Evolutionary conservation across 1,140 invertebrate genomes (phyloP), one percentile per base, ranked within the genome.

Genomic region (Forficula auricularia): DNA sequence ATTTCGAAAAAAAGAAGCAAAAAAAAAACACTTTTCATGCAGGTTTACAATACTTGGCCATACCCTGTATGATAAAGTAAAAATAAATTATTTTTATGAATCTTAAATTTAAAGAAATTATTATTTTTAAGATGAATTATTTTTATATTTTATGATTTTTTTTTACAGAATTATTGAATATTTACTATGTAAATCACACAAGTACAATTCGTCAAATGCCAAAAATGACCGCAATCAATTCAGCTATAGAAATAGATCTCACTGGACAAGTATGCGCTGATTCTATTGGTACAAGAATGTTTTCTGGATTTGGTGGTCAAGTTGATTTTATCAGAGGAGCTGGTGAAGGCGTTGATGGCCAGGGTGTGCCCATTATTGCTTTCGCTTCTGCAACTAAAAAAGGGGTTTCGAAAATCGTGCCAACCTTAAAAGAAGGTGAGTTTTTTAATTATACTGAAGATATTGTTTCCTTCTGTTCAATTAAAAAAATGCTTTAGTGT

Each of bases 301-400:
- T 82, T 57, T 95, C 89, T 7, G 71, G 72, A 38, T 68, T 75
- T 53, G 89, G 89, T 22, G 90, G 89, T 1, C 89, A 95, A 58
- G 77, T 95, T n/a, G 91, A 97, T 63, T 97, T 96, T 55, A 84
- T 96, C 45, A 71, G 82, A 38, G 91, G 89, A n/a, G 82, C 90
- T 6, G 87, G 85, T 0, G 78, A 91, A 60, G 72, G 78, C n/a
- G 63, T 77, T 2, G 90, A 96, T 61, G 82, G 87, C 0, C 64
- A 70, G 47, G 91, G 91, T 15, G 92, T 91, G 56, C 85, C 91
- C 3, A 94, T 97, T 50, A 84, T 97, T 57, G 90, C 90, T 2
- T 69, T 96, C 52, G 78, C 84, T 16, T 92, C 89, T 1, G 65
- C 66, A 15, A 95, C 90, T 3, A 77, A 74, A 38, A 82, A 78